A percentile compares a stretch with the other conserved stretches of the same genome.
These are phyloP conservation scores for Drosophila koepferae DNA, from an alignment of 2,888 invertebrate genomes.

Conservation along the genomic window DNA sequence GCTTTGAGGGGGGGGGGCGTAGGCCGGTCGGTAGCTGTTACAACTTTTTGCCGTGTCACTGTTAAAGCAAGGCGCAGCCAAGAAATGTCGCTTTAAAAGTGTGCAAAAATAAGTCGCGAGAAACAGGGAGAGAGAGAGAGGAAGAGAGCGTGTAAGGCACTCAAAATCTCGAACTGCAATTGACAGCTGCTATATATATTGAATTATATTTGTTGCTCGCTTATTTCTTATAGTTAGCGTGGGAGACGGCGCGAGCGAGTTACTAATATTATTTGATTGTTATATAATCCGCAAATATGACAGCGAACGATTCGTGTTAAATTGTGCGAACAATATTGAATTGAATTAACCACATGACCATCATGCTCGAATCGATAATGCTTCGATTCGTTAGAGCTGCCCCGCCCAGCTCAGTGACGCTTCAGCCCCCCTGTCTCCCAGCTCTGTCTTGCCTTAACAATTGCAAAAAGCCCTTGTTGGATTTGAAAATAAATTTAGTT, in stretches of 20 bases:
- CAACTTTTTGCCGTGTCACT: conserved; percentile 37
- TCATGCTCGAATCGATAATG: conserved; percentile 46
- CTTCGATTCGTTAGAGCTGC: conserved; percentile 3
- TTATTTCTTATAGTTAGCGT: background rate
- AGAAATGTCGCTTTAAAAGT: conserved; percentile 11
- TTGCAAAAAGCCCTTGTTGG: conserved; percentile 1
- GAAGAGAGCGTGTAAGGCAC: background rate
- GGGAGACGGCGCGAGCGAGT: conserved; percentile 1
- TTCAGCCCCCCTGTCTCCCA: too few relatives aligned
- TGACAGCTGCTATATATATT: conserved; percentile 38
- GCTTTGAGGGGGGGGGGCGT: background rate
- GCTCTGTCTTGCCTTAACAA: background rate
- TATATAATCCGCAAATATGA: conserved; percentile 49
- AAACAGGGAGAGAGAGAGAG: background rate
- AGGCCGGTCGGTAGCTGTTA: background rate
- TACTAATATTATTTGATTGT: conserved; percentile 36
- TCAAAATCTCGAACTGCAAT: conserved; percentile 40
- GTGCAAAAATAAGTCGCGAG: background rate
- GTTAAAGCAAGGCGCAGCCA: conserved; percentile 36
- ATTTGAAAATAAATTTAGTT: conserved; percentile 11
- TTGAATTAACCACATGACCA: conserved; percentile 56
- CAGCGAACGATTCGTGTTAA: conserved; percentile 50
- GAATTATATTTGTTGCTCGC: background rate
- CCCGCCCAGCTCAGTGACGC: background rate
- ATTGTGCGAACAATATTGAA: conserved; percentile 45